phyloP scores from a whole-genome alignment of 2,113 vertebrate genomes.

The Sigmodon hispidus region DNA sequence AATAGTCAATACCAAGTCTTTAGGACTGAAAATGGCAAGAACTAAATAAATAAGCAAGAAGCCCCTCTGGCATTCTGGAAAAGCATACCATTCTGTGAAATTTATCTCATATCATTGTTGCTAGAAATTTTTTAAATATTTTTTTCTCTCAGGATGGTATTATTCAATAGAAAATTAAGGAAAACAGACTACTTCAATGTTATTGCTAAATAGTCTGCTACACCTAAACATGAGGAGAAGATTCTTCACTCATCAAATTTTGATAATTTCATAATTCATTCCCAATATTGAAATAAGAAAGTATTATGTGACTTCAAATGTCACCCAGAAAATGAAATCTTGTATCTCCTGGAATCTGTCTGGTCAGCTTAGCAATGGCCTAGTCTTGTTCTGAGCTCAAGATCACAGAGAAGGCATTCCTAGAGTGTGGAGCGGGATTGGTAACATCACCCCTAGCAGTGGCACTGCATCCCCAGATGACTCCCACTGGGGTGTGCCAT shows the following conservation, averaged over 20 bases:
- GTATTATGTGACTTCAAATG: not conserved
- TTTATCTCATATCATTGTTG: slow-evolving; percentile 6
- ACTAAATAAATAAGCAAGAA: slow-evolving; percentile 58
- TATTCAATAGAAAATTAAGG: slow-evolving; percentile 16
- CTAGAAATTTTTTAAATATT: not conserved
- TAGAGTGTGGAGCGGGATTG: not conserved
- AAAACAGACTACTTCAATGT: not conserved
- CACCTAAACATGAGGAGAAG: not conserved
- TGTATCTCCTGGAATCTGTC: not conserved
- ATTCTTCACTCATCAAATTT: not conserved
- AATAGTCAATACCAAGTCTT: slow-evolving; percentile 50
- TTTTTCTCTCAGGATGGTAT: not conserved
- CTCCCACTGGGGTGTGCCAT: slow-evolving; percentile 13
- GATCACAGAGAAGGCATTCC: not conserved
- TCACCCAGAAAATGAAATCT: not conserved
- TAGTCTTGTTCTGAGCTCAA: not conserved
- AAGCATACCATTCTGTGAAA: not conserved
- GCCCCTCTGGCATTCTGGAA: slow-evolving; percentile 18
- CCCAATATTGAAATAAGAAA: slow-evolving; percentile 14
- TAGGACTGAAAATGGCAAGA: slow-evolving; percentile 40
- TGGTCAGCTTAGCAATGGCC: not conserved
- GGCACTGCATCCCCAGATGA: slow-evolving; percentile 37
- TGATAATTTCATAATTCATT: not conserved
- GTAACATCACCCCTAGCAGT: not conserved
- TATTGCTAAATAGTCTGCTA: not conserved